These are phyloP conservation scores for Balearica regulorum DNA, from an alignment of 2,797 vertebrate species.

Conservation along the genomic window DNA sequence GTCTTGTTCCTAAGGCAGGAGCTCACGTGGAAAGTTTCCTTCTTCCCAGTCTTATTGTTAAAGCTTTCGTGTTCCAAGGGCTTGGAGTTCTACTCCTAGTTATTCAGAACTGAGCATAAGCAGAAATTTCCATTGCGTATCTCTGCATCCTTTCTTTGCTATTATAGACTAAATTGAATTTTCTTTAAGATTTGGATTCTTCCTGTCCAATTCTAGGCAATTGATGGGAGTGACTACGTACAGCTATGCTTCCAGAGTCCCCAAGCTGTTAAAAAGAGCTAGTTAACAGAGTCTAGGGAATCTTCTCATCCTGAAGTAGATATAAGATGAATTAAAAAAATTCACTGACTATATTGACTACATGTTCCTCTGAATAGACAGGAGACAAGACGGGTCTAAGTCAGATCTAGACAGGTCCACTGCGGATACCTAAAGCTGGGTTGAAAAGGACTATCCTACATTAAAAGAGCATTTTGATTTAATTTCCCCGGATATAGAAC, in stretches of 20 bases:
- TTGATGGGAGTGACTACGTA: background rate
- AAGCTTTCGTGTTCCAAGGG: background rate
- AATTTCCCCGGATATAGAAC: background rate
- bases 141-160: background rate
- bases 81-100: background rate
- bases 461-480: background rate
- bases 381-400: background rate
- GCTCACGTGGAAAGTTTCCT: background rate
- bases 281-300: background rate
- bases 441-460: background rate
- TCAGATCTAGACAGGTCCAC: background rate
- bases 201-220: background rate
- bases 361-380: background rate
- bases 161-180: background rate
- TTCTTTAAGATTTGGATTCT: background rate
- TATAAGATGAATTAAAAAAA: background rate
- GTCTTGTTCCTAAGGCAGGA: background rate
- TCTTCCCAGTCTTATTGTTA: background rate
- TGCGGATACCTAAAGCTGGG: background rate
- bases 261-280: fast-evolving
- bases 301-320: background rate
- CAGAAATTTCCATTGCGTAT: background rate
- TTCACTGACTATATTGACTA: background rate
- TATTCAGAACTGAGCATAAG: background rate
- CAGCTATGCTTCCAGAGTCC: background rate